Evolutionary conservation across 2,113 vertebrate species (phyloP).

Genomic region (Desmodus rotundus): DNA sequence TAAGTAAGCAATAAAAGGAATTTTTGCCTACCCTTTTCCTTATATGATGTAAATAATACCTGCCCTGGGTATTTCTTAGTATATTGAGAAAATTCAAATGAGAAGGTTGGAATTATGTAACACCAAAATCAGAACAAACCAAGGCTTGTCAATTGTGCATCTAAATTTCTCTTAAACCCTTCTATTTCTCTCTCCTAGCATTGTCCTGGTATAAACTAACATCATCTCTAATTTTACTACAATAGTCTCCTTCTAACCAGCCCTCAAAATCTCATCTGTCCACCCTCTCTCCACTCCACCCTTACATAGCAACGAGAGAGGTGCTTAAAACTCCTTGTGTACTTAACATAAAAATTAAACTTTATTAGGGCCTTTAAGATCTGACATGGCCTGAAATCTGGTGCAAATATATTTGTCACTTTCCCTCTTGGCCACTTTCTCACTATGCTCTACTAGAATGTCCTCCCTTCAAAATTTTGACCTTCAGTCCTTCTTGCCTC

Average conservation of each 20-base stretch:
- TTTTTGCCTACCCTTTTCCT: background rate
- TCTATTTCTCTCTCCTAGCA: background rate
- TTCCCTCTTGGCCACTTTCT: background rate
- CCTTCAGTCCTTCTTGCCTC: background rate
- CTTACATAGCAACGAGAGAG: background rate
- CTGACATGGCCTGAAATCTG: background rate
- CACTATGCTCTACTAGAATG: background rate
- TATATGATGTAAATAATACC: background rate
- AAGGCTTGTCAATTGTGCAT: background rate
- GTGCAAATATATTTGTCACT: background rate
- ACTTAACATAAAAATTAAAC: background rate
- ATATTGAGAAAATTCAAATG: background rate
- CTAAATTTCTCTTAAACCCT: background rate
- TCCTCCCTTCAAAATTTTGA: background rate
- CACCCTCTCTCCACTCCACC: background rate
- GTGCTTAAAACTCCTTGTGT: background rate
- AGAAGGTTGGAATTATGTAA: background rate
- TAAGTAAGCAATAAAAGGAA: background rate
- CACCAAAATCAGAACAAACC: background rate
- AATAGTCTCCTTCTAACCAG: background rate
- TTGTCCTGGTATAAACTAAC: background rate
- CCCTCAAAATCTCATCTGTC: background rate
- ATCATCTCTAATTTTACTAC: background rate
- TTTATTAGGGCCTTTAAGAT: background rate
- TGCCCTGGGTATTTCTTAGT: background rate